Conservation (phyloP, 37 sponge, comb jelly and placozoan species). For the Aplysina aerophoba region DNA sequence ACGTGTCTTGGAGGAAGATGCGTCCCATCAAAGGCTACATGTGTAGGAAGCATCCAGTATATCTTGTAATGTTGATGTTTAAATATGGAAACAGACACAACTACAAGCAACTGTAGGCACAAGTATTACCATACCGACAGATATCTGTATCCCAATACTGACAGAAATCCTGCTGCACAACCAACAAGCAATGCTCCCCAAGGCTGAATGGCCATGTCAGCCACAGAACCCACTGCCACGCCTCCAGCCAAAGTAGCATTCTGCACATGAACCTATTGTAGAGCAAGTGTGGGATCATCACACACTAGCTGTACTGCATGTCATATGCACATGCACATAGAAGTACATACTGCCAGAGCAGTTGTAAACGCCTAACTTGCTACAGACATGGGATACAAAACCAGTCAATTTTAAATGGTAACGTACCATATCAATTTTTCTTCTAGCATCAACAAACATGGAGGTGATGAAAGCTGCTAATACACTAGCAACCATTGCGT, state of each 20-base stretch:
- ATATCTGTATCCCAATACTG: slow-evolving; percentile 79
- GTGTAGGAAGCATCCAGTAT: not conserved
- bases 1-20: slow-evolving; percentile 77
- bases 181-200: slow-evolving; percentile 92
- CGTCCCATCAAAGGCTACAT: slow-evolving; percentile 69
- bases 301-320: no score
- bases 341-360: no score
- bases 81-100: not conserved
- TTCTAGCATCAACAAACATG: slow-evolving; percentile 49
- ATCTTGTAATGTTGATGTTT: not conserved
- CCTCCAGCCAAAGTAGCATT: slow-evolving; percentile 97
- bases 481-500: slow-evolving; percentile 83
- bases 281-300: slow-evolving; percentile 1
- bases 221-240: slow-evolving; percentile 88
- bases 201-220: slow-evolving; percentile 79
- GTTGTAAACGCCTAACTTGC: no score
- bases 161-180: slow-evolving; percentile 57
- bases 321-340: no score
- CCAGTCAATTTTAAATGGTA: not conserved
- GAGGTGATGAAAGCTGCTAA: slow-evolving; percentile 76
- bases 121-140: slow-evolving; percentile 51
- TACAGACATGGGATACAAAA: no score
- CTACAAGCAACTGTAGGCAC: not conserved
- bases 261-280: slow-evolving; percentile 82
- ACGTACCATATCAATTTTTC: slow-evolving; percentile 83